Conservation (phyloP, 2,113 vertebrate species). For the Oceanodroma tethys region DNA sequence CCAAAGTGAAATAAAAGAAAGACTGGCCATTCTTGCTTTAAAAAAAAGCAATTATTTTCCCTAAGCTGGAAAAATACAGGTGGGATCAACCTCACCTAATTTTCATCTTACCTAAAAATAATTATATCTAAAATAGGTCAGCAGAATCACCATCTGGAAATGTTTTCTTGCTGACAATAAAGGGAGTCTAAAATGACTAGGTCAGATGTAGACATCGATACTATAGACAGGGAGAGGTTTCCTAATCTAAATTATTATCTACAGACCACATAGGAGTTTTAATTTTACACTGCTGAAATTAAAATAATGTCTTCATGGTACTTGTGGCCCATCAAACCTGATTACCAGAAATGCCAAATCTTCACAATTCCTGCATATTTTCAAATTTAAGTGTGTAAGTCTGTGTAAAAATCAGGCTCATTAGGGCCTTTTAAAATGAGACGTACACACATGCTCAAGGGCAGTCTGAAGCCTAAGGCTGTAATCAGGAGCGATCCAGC, state of each 20-base stretch:
- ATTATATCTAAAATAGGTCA: neutral
- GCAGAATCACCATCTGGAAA: neutral
- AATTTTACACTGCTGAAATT: neutral
- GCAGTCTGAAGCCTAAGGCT: neutral
- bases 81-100: neutral
- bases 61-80: neutral
- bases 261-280: neutral
- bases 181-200: neutral
- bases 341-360: neutral
- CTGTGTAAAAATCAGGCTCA: neutral
- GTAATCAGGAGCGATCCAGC: neutral
- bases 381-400: neutral
- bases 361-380: neutral
- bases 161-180: neutral
- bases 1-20: neutral
- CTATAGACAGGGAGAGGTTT: neutral
- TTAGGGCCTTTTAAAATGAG: neutral
- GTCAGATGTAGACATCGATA: neutral
- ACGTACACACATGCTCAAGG: rapidly evolving
- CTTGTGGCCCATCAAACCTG: neutral
- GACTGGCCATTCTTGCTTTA: neutral
- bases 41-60: neutral
- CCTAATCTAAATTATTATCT: neutral
- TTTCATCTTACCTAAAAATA: neutral
- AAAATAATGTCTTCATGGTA: neutral